Conservation (phyloP, 2,888 invertebrate genomes). For the Leptinotarsa haldemani region DNA sequence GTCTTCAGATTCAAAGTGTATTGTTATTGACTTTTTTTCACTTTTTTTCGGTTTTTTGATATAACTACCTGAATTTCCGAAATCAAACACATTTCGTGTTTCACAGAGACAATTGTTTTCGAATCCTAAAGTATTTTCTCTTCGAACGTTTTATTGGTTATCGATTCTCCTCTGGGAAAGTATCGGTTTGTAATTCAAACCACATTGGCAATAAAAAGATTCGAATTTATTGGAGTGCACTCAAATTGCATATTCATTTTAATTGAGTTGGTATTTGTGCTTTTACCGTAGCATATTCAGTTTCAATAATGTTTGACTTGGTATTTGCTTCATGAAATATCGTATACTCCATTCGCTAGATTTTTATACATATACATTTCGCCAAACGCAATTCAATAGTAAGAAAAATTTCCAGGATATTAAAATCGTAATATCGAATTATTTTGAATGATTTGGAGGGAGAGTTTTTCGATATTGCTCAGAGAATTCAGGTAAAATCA, state of each 20-base stretch:
- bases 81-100: no score
- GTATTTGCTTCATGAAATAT: neutral
- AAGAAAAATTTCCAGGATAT: no score
- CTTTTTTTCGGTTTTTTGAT: no score
- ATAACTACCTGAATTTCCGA: no score
- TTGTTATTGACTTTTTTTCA: no score
- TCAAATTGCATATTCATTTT: conserved; percentile 12
- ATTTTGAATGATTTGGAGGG: no score
- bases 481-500: no score
- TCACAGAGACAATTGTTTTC: no score
- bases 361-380: no score
- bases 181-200: conserved; percentile 5
- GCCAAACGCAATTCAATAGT: neutral
- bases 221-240: conserved; percentile 10
- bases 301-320: neutral
- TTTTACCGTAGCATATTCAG: neutral
- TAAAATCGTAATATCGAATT: no score
- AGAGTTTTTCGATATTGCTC: no score
- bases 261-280: conserved; percentile 8
- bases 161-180: conserved; percentile 13
- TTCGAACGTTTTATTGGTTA: neutral
- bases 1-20: no score
- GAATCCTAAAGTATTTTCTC: neutral
- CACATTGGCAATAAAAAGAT: conserved; percentile 2
- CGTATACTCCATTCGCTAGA: neutral